Evolutionary conservation across 2,888 invertebrate genomes (phyloP).

Genomic region (Drosophila limbata): DNA sequence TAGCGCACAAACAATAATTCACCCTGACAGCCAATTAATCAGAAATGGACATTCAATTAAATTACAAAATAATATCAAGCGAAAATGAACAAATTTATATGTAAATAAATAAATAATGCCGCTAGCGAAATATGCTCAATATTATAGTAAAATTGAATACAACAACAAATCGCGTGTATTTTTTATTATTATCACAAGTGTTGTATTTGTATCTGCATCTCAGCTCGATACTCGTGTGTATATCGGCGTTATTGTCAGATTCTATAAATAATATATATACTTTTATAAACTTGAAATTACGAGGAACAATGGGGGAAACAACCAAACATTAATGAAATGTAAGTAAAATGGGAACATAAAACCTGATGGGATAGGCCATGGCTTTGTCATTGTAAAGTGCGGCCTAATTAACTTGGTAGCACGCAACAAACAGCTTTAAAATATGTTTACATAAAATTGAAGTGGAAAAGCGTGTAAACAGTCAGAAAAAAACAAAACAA

Average conservation of each 20-base stretch:
- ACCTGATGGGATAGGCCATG: constrained; percentile 58
- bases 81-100: constrained; percentile 43
- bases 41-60: constrained; percentile 79
- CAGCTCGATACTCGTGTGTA: background rate
- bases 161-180: constrained; percentile 33
- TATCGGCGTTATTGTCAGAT: constrained; percentile 29
- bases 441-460: constrained; percentile 68
- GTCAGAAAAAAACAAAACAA: constrained; percentile 18
- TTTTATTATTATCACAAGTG: background rate
- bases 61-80: constrained; percentile 66
- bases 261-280: constrained; percentile 45
- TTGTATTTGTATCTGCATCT: constrained; percentile 3
- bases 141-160: constrained; percentile 63
- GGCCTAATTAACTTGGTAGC: constrained; percentile 67
- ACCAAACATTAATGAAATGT: constrained; percentile 36
- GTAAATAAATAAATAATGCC: constrained; percentile 53
- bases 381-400: constrained; percentile 60
- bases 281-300: constrained; percentile 54
- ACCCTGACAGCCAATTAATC: constrained; percentile 79
- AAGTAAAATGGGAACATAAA: constrained; percentile 46
- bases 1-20: constrained; percentile 70
- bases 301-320: constrained; percentile 18
- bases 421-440: constrained; percentile 68
- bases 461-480: constrained; percentile 74
- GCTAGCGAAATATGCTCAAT: constrained; percentile 56